phyloP scores from a whole-genome alignment of 2,797 vertebrate species.

The Gouania willdenowi region DNA sequence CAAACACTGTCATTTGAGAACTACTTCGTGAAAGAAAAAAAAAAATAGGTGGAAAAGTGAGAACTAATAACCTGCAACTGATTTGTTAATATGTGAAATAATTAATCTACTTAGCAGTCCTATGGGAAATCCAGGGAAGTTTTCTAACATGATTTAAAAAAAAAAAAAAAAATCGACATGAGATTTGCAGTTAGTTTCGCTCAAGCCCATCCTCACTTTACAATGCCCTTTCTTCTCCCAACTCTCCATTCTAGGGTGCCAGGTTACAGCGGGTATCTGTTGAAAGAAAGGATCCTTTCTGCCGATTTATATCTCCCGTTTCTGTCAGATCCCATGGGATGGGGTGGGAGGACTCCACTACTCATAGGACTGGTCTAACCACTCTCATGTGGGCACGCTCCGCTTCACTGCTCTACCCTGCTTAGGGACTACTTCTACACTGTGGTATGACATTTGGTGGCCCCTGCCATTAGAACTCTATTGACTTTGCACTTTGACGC shows the following conservation, averaged over 20 bases:
- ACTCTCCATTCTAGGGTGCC: constrained; percentile 57
- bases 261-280: constrained; percentile 79
- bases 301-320: constrained; percentile 73
- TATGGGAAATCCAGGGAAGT: too few relatives aligned
- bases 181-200: constrained; percentile 26
- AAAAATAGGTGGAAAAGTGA: constrained; percentile 5
- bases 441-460: constrained; percentile 55
- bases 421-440: constrained; percentile 33
- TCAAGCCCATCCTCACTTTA: constrained; percentile 42
- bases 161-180: constrained; percentile 9
- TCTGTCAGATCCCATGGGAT: constrained; percentile 66
- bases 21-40: constrained; percentile 17
- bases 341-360: constrained; percentile 57
- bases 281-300: constrained; percentile 79
- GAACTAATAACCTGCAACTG: too few relatives aligned
- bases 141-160: too few relatives aligned
- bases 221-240: constrained; percentile 59
- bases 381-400: constrained; percentile 58
- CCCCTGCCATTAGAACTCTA: constrained; percentile 26
- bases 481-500: constrained; percentile 17
- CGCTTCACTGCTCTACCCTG: constrained; percentile 35
- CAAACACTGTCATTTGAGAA: constrained; percentile 40
- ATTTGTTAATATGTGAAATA: too few relatives aligned
- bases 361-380: constrained; percentile 69
- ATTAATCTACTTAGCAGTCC: too few relatives aligned